phyloP scores from a whole-genome alignment of 2,797 vertebrate genomes.

The Aulostomus chinensis region DNA sequence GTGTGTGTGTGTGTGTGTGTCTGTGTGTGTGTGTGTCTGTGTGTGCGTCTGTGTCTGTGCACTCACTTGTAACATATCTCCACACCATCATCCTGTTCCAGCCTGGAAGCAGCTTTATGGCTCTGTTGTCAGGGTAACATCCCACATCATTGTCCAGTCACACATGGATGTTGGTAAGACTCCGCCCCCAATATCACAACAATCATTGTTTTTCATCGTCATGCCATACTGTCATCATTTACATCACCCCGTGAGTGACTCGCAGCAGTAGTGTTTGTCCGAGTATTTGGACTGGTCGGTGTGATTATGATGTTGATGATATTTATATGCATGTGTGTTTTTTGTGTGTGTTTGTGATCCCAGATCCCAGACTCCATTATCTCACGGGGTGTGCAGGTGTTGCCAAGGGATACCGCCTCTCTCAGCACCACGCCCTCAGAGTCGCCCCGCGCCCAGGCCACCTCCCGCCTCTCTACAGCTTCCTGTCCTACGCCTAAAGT shows the following conservation, averaged over 20 bases:
- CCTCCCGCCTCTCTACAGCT: slow-evolving; percentile 97
- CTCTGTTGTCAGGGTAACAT: slow-evolving; percentile 64
- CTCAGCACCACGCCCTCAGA: slow-evolving; percentile 98
- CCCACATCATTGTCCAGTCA: slow-evolving; percentile 62
- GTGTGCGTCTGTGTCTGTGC: slow-evolving; percentile 15
- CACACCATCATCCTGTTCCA: slow-evolving; percentile 60
- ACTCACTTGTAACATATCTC: slow-evolving; percentile 45
- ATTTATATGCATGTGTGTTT: background rate
- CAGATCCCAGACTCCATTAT: slow-evolving; percentile 99
- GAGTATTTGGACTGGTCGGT: slow-evolving; percentile 6
- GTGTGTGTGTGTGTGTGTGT: too few species aligned
- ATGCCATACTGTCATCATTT: slow-evolving; percentile 27
- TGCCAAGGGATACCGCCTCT: slow-evolving; percentile 96
- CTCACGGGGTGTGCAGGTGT: slow-evolving; percentile 97
- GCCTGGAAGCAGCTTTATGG: slow-evolving; percentile 46
- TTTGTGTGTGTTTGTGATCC: slow-evolving; percentile 30
- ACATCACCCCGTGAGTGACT: slow-evolving; percentile 10
- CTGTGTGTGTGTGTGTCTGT: slow-evolving; percentile 11
- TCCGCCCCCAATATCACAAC: slow-evolving; percentile 29
- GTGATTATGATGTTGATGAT: background rate
- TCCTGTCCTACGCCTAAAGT: slow-evolving; percentile 99
- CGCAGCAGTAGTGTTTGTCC: background rate
- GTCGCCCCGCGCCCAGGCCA: slow-evolving; percentile 97
- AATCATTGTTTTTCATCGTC: slow-evolving; percentile 26
- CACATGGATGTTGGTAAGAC: slow-evolving; percentile 65